phyloP scores from a whole-genome alignment of 2,888 invertebrate species.

The Coenonympha arcania region DNA sequence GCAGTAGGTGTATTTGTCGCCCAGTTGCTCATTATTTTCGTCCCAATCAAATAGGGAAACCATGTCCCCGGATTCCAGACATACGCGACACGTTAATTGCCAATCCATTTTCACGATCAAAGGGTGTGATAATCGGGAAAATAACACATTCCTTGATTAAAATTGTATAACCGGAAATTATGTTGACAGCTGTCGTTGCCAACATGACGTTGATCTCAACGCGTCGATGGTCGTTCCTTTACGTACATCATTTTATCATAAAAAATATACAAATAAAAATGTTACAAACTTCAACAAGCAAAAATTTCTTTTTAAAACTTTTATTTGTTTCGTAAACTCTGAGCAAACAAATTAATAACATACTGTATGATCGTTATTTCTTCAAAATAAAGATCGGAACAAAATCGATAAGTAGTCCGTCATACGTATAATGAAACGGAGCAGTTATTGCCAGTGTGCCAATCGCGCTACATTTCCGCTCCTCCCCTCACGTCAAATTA shows the following conservation, averaged over 20 bases:
- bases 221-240: constrained; percentile 34
- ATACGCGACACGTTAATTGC: constrained; percentile 72
- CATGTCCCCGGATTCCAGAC: constrained; percentile 69
- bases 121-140: constrained; percentile 27
- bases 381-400: too few species aligned
- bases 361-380: too few species aligned
- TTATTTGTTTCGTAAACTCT: too few species aligned
- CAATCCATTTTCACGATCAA: constrained; percentile 58
- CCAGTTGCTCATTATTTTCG: constrained; percentile 72
- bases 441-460: constrained; percentile 32
- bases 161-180: constrained; percentile 48
- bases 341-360: too few species aligned
- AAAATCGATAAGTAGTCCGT: constrained; percentile 12
- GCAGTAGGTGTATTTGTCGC: constrained; percentile 67
- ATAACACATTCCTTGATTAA: constrained; percentile 37
- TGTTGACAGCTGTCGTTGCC: constrained; percentile 34
- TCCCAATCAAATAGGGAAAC: constrained; percentile 73
- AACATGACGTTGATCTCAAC: constrained; percentile 38
- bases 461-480: constrained; percentile 25
- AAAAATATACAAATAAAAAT: neutral
- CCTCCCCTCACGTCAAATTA: constrained; percentile 53
- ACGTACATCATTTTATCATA: constrained; percentile 4
- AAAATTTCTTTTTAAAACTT: too few species aligned
- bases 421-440: constrained; percentile 25
- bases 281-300: neutral